Conservation (phyloP, 1,140 invertebrate genomes). For the Mycetomoellerius zeteki region DNA sequence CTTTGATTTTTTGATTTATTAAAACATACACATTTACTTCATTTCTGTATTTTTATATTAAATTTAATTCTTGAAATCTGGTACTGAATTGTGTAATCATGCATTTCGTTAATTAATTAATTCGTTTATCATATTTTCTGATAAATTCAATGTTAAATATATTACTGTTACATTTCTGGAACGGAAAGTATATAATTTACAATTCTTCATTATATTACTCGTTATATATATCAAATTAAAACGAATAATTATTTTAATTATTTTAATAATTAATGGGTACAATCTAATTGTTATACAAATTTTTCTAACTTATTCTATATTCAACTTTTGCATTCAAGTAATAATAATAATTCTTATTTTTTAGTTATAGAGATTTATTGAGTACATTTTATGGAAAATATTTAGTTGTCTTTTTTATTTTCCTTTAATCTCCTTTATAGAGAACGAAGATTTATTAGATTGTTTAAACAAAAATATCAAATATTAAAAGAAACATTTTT, state of each 20-base stretch:
- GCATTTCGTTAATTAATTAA: slow-evolving; percentile 42
- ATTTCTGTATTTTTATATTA: slow-evolving; percentile 13
- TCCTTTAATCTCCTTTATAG: neutral
- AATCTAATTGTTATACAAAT: neutral
- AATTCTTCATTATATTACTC: slow-evolving; percentile 4
- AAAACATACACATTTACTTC: neutral
- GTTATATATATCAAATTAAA: slow-evolving; percentile 3
- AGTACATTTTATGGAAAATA: neutral
- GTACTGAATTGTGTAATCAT: slow-evolving; percentile 13
- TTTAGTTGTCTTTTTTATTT: neutral
- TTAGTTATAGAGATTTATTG: neutral
- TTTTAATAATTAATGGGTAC: neutral
- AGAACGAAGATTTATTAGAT: neutral
- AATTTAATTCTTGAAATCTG: slow-evolving; percentile 26
- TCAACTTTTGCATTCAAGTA: neutral
- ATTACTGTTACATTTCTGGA: slow-evolving; percentile 36
- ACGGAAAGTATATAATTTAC: neutral
- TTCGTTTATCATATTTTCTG: slow-evolving; percentile 27
- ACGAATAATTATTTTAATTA: slow-evolving; percentile 19
- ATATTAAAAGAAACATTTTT: neutral
- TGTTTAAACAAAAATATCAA: slow-evolving; percentile 2
- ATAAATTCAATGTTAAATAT: slow-evolving; percentile 22
- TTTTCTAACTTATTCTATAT: slow-evolving; percentile 1
- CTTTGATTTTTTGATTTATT: neutral
- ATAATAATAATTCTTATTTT: neutral